Evolutionary conservation across 2,888 invertebrate genomes (phyloP), one percentile per base, ranked within the genome.

Genomic region (Buathra laborator): DNA sequence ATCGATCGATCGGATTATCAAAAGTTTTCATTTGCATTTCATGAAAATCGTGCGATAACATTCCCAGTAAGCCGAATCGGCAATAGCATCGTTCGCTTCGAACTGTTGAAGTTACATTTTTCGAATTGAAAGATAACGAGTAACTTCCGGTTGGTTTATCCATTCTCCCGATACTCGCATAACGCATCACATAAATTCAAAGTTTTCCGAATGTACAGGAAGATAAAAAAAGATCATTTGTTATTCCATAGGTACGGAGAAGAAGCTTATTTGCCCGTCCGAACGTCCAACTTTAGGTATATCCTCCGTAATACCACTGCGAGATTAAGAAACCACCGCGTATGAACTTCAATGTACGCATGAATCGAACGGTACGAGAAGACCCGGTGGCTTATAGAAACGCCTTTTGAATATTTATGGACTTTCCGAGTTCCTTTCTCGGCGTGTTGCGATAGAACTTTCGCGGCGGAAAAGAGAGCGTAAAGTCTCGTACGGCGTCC

Each of bases 341-440:
- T 51, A 70, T 51, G 70, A 70, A 51, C 70, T 70, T 70, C 24
- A 24, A 24, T 24, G 29, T 51, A 51, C 29, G 53, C n/a, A 48
- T 9, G 44, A 37, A 59, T n/a, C n/a, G 59, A 12, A 37, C 19
- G 29, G 56, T 37, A 62, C 53, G 78, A 77, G 44, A 43, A 46
- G 44, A 67, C 16, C 4, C 37, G 67, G 32, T 16, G 44, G 37
- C 12, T n/a, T 48, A 48, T 44, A 64, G 76, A 85, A 85, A 84
- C 80, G 85, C 81, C 81, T 85, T 85, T 85, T 87, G 85, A 87
- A 87, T 86, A 86, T 84, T 86, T 87, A 86, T 87, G 84, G 74
- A 70, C 75, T 68, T 16, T 12, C 32, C 44, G 16, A 62, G 14
- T 62, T 59, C 46, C 67, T 62, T 46, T 9, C 29, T 59, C 37